Evolutionary conservation across 2,113 vertebrate species (phyloP).

Genomic region (Pachyramphus minor): DNA sequence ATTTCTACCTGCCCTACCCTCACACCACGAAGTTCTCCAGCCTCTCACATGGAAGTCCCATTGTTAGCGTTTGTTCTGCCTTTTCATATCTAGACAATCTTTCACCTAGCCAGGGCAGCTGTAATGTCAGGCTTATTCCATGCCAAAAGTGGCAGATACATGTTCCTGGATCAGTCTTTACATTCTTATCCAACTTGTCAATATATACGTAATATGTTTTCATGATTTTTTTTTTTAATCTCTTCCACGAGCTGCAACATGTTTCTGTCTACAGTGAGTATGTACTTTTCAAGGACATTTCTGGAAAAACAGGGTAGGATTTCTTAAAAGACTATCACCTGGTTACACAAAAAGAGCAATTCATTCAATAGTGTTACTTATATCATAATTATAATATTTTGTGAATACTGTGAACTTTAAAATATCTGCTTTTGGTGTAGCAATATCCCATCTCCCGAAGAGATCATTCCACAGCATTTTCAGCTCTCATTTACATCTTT

Average conservation of each 20-base stretch:
- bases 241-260: constrained; percentile 29
- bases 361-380: not conserved
- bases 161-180: constrained; percentile 8
- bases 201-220: constrained; percentile 29
- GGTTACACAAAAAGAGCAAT: not conserved
- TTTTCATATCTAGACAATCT: constrained; percentile 23
- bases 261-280: constrained; percentile 7
- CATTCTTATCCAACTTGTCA: constrained; percentile 54
- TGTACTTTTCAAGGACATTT: constrained; percentile 49
- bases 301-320: not conserved
- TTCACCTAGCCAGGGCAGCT: constrained; percentile 32
- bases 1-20: not conserved
- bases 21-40: not conserved
- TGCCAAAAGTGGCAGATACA: constrained; percentile 32
- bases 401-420: not conserved
- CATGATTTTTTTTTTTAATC: constrained; percentile 23
- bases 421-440: not conserved
- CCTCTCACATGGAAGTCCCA: not conserved
- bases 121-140: not conserved
- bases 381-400: not conserved
- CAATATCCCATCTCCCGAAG: not conserved
- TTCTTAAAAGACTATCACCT: not conserved
- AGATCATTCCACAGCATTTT: not conserved
- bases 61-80: constrained; percentile 25
- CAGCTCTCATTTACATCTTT: not conserved